Evolutionary conservation across 2,113 vertebrate species (phyloP).

Genomic region (Motacilla alba): DNA sequence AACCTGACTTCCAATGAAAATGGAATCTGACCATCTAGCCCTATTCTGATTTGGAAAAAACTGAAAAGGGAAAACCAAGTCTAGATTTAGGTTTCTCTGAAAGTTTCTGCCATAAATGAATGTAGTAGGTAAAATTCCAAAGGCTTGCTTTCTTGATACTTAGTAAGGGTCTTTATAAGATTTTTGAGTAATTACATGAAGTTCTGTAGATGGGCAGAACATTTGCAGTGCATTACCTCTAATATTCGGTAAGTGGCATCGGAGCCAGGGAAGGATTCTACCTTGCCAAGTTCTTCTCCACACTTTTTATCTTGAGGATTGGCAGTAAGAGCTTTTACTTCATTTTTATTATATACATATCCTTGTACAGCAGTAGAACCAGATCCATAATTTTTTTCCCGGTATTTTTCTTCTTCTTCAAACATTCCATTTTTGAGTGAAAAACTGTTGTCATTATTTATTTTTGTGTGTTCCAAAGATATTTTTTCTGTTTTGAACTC

Average conservation of each 20-base stretch:
- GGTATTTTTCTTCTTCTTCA: neutral
- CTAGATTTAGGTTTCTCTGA: neutral
- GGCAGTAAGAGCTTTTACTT: neutral
- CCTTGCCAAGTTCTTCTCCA: neutral
- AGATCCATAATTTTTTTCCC: neutral
- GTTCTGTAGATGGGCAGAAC: neutral
- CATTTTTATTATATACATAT: neutral
- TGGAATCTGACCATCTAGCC: neutral
- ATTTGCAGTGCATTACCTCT: constrained; percentile 75
- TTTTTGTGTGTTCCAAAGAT: neutral
- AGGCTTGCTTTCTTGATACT: neutral
- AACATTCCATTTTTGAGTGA: neutral
- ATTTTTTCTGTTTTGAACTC: constrained; percentile 23
- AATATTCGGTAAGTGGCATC: constrained; percentile 83
- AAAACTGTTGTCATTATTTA: neutral
- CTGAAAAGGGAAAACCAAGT: neutral
- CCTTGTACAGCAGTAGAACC: neutral
- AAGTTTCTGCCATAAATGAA: neutral
- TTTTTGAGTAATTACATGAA: neutral
- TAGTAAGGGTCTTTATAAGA: neutral
- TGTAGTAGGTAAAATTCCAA: neutral
- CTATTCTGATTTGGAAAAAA: neutral
- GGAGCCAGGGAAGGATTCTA: constrained; percentile 79
- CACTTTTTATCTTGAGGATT: neutral
- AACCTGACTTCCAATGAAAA: neutral